Conservation (phyloP, 37 sponge, comb jelly and placozoan genomes). For the Oopsacas minuta region DNA sequence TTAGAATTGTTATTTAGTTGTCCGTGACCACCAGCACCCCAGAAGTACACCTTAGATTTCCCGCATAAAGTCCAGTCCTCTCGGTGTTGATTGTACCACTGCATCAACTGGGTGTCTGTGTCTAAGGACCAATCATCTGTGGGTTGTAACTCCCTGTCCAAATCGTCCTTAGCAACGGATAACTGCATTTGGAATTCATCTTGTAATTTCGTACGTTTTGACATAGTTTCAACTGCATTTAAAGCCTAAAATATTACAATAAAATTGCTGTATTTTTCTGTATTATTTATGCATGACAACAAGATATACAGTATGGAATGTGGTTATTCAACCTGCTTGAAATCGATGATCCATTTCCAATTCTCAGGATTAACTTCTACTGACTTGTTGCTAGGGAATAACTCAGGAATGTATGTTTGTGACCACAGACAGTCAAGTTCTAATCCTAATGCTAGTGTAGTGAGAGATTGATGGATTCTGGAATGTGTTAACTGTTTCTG, state of each 20-base stretch:
- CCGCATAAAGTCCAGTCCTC: background rate
- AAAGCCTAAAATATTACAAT: background rate
- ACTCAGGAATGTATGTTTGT: background rate
- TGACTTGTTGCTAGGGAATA: background rate
- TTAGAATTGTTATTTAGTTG: conserved; percentile 43
- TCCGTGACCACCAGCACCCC: conserved; percentile 53
- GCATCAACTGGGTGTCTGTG: conserved; percentile 57
- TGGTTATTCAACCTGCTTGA: background rate
- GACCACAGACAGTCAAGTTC: background rate
- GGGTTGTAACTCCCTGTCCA: background rate
- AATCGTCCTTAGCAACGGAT: background rate
- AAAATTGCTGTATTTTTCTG: background rate
- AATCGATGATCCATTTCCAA: background rate
- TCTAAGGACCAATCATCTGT: conserved; percentile 36
- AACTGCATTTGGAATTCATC: background rate
- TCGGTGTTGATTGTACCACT: conserved; percentile 48
- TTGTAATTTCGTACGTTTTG: background rate
- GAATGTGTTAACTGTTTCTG: background rate
- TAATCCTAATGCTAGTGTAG: background rate
- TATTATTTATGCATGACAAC: background rate
- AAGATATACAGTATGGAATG: background rate
- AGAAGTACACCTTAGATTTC: conserved; percentile 38
- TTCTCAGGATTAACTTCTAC: background rate
- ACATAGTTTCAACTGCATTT: background rate
- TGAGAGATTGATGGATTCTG: background rate